Percentiles rank a stretch among this genome's conserved stretches.
These are phyloP conservation scores for Rallus limicola DNA, from an alignment of 2,113 vertebrate genomes.

Conservation along the genomic window DNA sequence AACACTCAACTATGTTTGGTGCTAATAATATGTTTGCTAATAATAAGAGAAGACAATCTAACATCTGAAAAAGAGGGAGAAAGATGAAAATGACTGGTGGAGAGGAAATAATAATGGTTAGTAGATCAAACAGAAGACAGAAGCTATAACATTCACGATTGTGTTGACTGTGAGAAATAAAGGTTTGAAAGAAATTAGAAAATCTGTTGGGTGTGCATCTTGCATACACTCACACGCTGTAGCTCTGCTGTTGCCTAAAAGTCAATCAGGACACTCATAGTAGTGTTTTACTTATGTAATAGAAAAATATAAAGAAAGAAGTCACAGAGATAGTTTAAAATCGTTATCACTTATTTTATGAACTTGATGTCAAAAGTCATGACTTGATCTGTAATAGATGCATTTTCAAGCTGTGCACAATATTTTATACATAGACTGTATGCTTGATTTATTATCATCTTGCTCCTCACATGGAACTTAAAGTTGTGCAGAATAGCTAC, in stretches of 20 bases:
- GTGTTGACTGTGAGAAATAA: not conserved
- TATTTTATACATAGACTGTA: accelerated
- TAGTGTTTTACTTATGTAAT: not conserved
- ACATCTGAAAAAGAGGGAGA: not conserved
- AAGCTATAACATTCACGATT: not conserved
- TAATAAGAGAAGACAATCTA: not conserved
- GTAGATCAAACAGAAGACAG: not conserved
- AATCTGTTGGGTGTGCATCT: not conserved
- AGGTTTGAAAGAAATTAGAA: not conserved
- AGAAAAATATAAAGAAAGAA: not conserved
- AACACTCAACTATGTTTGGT: no score
- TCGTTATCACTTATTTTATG: not conserved
- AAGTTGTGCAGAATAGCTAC: not conserved
- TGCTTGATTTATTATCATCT: not conserved
- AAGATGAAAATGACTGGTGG: not conserved
- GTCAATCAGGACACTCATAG: not conserved
- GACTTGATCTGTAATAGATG: not conserved
- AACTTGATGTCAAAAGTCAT: not conserved
- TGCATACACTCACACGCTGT: not conserved
- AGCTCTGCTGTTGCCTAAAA: not conserved
- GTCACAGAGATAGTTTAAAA: not conserved
- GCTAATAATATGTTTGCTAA: not conserved
- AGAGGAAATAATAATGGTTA: not conserved
- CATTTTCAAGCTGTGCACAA: not conserved
- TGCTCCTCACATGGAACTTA: not conserved